A percentile compares a stretch with the other conserved stretches of the same genome.
Evolutionary conservation across 2,113 vertebrate species (phyloP).

Genomic region (Pelobates fuscus): DNA sequence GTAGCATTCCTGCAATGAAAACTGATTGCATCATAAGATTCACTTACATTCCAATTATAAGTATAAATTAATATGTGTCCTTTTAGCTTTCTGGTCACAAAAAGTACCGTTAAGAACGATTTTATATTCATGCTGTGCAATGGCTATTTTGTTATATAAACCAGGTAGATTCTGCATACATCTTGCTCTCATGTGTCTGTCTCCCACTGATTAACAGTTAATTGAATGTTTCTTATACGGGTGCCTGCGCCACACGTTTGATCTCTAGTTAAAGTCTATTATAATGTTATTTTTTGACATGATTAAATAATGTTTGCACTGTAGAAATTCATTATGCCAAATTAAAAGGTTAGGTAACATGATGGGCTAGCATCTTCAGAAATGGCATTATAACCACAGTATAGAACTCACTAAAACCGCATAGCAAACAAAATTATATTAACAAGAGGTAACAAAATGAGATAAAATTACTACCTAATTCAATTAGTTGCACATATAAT

Average conservation of each 20-base stretch:
- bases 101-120: slow-evolving; percentile 13
- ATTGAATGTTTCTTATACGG: slow-evolving; percentile 9
- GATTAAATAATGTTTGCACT: not conserved
- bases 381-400: not conserved
- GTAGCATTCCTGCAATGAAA: no score
- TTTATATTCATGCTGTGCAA: slow-evolving; percentile 8
- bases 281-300: not conserved
- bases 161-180: slow-evolving; percentile 4
- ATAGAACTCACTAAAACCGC: not conserved
- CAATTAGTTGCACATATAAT: no score
- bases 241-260: slow-evolving; percentile 5
- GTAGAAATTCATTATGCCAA: not conserved
- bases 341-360: not conserved
- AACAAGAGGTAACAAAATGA: no score
- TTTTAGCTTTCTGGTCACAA: not conserved
- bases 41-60: no score
- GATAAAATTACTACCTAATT: no score
- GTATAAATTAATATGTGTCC: not conserved
- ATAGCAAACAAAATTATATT: not conserved
- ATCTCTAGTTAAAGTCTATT: slow-evolving; percentile 12
- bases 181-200: slow-evolving; percentile 11
- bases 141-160: slow-evolving; percentile 27
- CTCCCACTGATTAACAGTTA: slow-evolving; percentile 30
- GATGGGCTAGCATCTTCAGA: not conserved
- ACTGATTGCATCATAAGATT: no score